Base-by-base conservation (phyloP, 2,797 vertebrate species). In the Molothrus ater region DNA sequence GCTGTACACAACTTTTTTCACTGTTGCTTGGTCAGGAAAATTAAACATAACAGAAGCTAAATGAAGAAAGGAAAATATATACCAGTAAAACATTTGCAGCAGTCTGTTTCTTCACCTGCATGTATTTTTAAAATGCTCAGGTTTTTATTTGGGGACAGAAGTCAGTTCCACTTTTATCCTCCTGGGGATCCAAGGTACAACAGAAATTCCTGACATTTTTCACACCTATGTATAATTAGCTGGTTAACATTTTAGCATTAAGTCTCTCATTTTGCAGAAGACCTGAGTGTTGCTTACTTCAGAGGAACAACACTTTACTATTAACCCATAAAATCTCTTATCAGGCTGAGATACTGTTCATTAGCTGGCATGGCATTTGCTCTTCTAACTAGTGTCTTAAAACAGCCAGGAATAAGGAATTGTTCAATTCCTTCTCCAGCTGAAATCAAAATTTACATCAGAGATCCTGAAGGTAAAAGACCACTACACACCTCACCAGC, bases 1-100 rank as follows among this genome's bases (percentile, higher is more conserved):
- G 96, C 99, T 99, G 97, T 99, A 99, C 36, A 99, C 98, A 78
- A 99, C 99, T 96, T 99, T 99, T 97, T 99, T 99, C 51, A 99
- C 99, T 9, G 99, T 99, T 97, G 99, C 98, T 98, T 99, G 99
- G 94, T 99, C 99, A 64, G 99, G 99, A 96, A 99, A 99, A 98
- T 99, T 99, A 97, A 99, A 99, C 99, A 99, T 99, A 94, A 99
- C 99, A 0, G 99, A 99, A 38, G 99, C 99, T 99, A 98, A 72
- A 92, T 86, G 75, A 88, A 88, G 88, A 94, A 87, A 87, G 95
- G 61, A 96, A 97, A 83, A 96, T 17, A 93, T 2, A 28, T 66
- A 89, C 50, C 82, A 87, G 92, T 96, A 92, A 95, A 59, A 34
- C 38, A 81, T 17, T 50, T 85, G 42, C 34, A 88, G 84, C 76